phyloP scores from a whole-genome alignment of 2,888 invertebrate species.

The Prosapia bicincta region DNA sequence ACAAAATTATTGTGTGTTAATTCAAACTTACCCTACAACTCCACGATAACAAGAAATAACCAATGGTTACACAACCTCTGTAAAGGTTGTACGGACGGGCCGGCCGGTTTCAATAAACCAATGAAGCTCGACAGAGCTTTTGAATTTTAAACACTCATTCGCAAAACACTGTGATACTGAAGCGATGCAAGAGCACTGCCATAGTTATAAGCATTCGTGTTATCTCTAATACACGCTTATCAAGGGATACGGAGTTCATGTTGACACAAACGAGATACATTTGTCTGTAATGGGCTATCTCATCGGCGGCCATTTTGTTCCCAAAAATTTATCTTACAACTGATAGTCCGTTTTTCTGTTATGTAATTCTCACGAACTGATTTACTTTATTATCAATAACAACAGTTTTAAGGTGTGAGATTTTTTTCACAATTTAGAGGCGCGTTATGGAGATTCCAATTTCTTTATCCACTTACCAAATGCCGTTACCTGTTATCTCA shows the following conservation, averaged over 20 bases:
- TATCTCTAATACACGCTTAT: slow-evolving; percentile 1
- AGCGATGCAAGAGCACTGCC: neutral
- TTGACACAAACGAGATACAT: neutral
- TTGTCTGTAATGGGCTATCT: neutral
- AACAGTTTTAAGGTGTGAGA: too few species aligned
- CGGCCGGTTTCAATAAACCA: neutral
- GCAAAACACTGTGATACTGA: slow-evolving; percentile 5
- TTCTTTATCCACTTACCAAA: too few species aligned
- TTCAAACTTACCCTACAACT: slow-evolving; percentile 2
- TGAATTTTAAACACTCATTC: slow-evolving; percentile 18
- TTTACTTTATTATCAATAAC: too few species aligned
- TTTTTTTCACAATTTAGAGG: too few species aligned
- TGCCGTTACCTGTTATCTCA: too few species aligned
- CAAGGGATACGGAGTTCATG: neutral
- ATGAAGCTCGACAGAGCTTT: slow-evolving; percentile 12
- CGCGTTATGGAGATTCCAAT: too few species aligned
- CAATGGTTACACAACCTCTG: neutral
- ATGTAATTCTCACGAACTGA: too few species aligned
- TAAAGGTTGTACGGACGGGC: neutral
- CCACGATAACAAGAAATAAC: neutral
- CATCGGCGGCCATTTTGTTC: neutral
- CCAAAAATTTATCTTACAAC: too few species aligned
- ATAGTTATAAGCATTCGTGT: neutral
- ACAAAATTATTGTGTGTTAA: too few species aligned
- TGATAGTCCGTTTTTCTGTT: too few species aligned